phyloP scores from a whole-genome alignment of 2,113 vertebrate species.

The Tragulus kanchil region DNA sequence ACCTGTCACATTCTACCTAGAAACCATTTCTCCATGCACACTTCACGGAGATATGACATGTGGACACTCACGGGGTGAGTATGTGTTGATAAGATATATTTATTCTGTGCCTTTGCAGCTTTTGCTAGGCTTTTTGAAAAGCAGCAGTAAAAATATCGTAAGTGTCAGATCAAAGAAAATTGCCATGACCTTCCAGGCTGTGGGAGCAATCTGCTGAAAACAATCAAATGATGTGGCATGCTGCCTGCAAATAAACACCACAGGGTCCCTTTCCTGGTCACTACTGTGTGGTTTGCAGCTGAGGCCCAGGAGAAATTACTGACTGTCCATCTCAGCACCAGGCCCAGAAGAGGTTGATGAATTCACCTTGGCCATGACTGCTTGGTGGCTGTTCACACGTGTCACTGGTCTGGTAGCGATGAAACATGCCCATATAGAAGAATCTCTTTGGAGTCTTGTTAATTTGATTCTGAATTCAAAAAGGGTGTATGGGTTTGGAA shows the following conservation, averaged over 20 bases:
- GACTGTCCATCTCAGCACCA: background rate
- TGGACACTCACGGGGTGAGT: no score
- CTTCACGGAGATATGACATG: background rate
- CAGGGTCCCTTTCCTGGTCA: background rate
- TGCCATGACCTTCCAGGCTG: background rate
- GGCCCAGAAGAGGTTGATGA: background rate
- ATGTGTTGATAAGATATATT: background rate
- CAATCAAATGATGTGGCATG: background rate
- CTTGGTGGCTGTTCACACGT: background rate
- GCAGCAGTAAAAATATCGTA: background rate
- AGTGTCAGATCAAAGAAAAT: slow-evolving; percentile 57
- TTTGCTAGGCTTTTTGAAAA: background rate
- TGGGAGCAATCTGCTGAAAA: slow-evolving; percentile 32
- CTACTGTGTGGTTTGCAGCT: background rate
- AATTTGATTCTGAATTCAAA: no score
- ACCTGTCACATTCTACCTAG: background rate
- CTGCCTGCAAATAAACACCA: background rate
- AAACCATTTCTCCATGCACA: background rate
- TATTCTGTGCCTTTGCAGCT: background rate
- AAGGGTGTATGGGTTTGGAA: no score
- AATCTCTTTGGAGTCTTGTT: background rate
- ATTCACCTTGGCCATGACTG: background rate
- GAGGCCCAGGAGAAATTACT: background rate
- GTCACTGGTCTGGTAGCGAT: background rate
- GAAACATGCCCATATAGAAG: background rate